Base-by-base conservation (phyloP, 2,888 invertebrate species). In the Oscheius sp. region DNA sequence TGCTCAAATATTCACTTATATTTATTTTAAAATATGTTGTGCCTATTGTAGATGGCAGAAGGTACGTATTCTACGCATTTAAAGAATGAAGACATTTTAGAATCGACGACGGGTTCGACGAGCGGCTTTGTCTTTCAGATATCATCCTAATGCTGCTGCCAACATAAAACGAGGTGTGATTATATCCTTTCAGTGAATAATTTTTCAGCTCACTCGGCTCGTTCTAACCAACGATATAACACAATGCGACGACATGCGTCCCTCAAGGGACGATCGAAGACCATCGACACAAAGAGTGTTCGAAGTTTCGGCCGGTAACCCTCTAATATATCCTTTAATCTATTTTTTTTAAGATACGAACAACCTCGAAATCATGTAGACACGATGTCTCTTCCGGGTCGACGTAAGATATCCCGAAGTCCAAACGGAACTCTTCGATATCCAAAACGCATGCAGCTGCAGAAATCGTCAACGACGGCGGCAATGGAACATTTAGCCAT, bases 1-100 rank as follows among this genome's bases (percentile, higher is more conserved):
- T 70, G 89, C 89, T 3, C 87, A 83, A 81, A 85, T 88, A 9
- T 88, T 89, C 83, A 86, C 88, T 41, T 88, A 87, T 76, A 83
- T 88, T 70, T 88, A 88, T 78, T 86, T 87, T 71, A 87, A 85
- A 80, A 73, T 85, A 8, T 86, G 86, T 70, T 86, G 86, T 71
- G 84, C 84, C 26, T 85, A 84, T 57, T 86, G 86, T 66, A 77
- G 85, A n/a, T 86, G 86, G 85, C 82, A 85, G 63, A 80, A 81
- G 26, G 65, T 65, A n/a, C 26, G 65, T 22, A 12, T 6, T n/a
- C 17, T 22, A n/a, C 20, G 5, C 41, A 3, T 6, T 41, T 12
- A 3, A n/a, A 33, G 36, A 2, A 9, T 32, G 32, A 3, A 26
- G 22, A 5, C n/a, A 2, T 30, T 44, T 14, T 22, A 65, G 66